Percentiles rank a stretch among this genome's conserved stretches.
These are phyloP conservation scores for Campoplex capitator DNA, from an alignment of 2,888 invertebrate species.

Conservation along the genomic window DNA sequence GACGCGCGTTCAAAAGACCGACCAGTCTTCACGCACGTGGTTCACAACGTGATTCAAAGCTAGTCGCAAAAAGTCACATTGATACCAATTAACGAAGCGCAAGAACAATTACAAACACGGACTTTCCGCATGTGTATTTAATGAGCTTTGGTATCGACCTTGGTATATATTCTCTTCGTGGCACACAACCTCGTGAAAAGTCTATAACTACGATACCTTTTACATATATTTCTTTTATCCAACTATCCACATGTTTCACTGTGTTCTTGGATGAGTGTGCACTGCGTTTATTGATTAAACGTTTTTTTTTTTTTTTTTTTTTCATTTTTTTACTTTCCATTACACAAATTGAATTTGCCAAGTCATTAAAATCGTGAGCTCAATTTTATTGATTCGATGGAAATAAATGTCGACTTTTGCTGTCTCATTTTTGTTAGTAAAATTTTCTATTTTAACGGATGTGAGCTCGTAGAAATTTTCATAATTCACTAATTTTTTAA, in stretches of 20 bases:
- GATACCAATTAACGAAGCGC: conserved; percentile 42
- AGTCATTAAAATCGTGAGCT: neutral
- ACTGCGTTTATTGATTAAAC: neutral
- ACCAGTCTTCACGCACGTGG: conserved; percentile 14
- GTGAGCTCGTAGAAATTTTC: neutral
- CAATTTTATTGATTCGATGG: neutral
- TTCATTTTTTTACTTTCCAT: neutral
- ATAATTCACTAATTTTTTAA: neutral
- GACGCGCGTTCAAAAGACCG: neutral
- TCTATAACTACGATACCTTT: conserved; percentile 40
- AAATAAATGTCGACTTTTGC: neutral
- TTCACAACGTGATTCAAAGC: conserved; percentile 15
- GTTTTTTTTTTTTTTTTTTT: neutral
- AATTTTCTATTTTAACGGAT: neutral
- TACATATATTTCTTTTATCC: neutral
- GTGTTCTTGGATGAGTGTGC: neutral
- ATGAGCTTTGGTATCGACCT: conserved; percentile 47
- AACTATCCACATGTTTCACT: neutral
- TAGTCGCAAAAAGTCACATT: conserved; percentile 13
- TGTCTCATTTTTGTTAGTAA: neutral
- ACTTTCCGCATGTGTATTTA: neutral
- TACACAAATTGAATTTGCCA: neutral
- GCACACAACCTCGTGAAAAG: conserved; percentile 41
- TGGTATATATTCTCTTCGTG: conserved; percentile 10
- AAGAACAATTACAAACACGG: conserved; percentile 37